Conservation (phyloP, 2,797 vertebrate genomes). For the Malurus leucopterus region DNA sequence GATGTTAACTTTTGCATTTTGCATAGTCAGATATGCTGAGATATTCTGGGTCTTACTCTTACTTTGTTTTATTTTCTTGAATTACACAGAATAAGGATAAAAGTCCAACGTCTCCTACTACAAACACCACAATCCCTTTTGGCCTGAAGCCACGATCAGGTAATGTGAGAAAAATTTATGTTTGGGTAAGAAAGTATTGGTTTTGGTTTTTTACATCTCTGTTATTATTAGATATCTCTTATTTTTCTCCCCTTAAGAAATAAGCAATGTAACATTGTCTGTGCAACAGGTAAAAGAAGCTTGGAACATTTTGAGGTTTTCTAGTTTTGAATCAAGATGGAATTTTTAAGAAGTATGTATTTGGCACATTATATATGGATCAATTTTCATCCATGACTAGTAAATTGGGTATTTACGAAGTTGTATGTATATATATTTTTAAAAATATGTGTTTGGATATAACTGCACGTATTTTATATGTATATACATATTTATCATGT, state of each 20-base stretch:
- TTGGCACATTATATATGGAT: neutral
- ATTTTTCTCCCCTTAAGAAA: neutral
- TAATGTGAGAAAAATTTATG: conserved; percentile 61
- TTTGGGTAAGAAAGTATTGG: neutral
- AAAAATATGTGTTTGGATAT: neutral
- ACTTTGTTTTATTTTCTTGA: conserved; percentile 30
- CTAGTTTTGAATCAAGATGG: neutral
- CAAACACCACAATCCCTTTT: conserved; percentile 77
- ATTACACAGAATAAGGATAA: conserved; percentile 74
- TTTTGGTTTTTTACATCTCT: neutral
- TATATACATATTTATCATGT: neutral
- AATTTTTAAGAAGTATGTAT: neutral
- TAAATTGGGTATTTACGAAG: neutral
- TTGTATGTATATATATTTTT: neutral
- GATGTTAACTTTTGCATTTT: neutral
- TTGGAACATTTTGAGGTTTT: neutral
- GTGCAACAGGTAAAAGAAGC: neutral
- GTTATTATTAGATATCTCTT: neutral
- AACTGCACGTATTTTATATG: neutral
- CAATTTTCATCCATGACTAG: neutral
- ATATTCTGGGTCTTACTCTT: neutral
- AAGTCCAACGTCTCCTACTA: conserved; percentile 70
- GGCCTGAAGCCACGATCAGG: conserved; percentile 93
- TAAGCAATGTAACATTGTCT: neutral
- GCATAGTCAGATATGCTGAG: neutral